Evolutionary conservation across 23 tunicate genomes (phyloP).

Genomic region (Oikopleura dioica): DNA sequence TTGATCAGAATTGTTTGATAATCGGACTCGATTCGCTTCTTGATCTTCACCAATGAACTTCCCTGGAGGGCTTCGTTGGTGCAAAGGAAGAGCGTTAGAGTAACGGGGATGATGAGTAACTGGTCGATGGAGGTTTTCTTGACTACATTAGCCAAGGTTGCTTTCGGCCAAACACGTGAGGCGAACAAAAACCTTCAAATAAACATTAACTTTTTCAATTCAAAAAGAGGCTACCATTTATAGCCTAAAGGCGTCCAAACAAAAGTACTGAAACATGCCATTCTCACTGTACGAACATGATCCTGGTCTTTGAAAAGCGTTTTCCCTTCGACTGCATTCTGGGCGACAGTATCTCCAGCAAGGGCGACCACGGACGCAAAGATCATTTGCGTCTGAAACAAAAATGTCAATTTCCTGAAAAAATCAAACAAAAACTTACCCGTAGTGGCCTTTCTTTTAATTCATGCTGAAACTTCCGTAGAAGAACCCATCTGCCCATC

Average conservation of each 20-base stretch:
- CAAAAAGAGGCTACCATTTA: neutral
- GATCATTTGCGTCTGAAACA: neutral
- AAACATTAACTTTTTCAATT: too few relatives aligned
- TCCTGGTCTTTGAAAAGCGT: neutral
- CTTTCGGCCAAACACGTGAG: too few relatives aligned
- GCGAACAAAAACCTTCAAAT: too few relatives aligned
- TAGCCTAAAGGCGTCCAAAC: neutral
- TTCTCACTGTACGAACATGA: neutral
- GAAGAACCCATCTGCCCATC: too few relatives aligned
- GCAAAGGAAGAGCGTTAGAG: neutral
- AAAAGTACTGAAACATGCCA: neutral
- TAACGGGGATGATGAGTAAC: neutral
- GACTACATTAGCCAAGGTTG: neutral
- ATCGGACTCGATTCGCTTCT: neutral
- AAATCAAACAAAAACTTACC: too few relatives aligned
- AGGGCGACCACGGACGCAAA: neutral
- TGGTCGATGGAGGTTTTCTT: neutral
- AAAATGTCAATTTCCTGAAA: too few relatives aligned
- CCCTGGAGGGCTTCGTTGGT: slow-evolving; percentile 4
- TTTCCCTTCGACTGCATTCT: neutral
- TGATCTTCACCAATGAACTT: neutral
- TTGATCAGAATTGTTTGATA: neutral
- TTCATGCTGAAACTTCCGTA: too few relatives aligned
- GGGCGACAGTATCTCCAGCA: neutral
- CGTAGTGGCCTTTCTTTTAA: too few relatives aligned